Base-by-base conservation (phyloP, 2,888 invertebrate genomes). In the Neuroscelio doddi region DNA sequence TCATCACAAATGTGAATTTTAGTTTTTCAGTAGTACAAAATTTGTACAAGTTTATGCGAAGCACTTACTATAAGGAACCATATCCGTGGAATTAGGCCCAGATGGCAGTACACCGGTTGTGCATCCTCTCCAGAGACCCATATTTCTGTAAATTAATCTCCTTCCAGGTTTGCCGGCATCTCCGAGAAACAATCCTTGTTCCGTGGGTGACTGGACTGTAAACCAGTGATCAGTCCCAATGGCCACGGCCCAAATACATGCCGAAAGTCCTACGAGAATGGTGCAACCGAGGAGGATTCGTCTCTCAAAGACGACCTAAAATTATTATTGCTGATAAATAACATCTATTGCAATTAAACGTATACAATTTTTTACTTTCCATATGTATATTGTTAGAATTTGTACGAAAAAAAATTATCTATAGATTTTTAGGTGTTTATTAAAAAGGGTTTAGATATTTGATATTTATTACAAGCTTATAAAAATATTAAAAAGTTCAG, bases 151-250 rank as follows among this genome's bases (percentile, higher is more conserved):
- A 77, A 91, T 83, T 52, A 92, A 74, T 73, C 80, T 73, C 62
- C 74, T 72, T 3, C 74, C 72, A 2, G 55, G 44, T 55, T 73
- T 72, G 1, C 73, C 71, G 1, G 68, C 62, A 47, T 73, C 75
- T 26, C 71, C 69, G 3, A 81, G 49, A 2, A 73, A 74, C 44
- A 80, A 63, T 34, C 84, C 84, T 14, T 70, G 47, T 10, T 76
- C 70, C 26, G 73, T 63, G 1, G 82, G 82, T 0, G 85, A 84
- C 53, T 78, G 58, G 63, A 92, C 88, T 36, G 88, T 87, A 72
- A 90, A 90, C 93, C 93, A 93, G 76, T 90, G 90, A 77, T 91
- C 89, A 1, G 93, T 93, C 64, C 91, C 88, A 42, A 93, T 90
- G 15, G 93, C 91, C 9, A 90, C 85, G 38, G 91, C 89, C 93